Evolutionary conservation across 2,797 vertebrate species (phyloP), one percentile per base, ranked within the genome.

Genomic region (Schizopygopsis malacanthus): DNA sequence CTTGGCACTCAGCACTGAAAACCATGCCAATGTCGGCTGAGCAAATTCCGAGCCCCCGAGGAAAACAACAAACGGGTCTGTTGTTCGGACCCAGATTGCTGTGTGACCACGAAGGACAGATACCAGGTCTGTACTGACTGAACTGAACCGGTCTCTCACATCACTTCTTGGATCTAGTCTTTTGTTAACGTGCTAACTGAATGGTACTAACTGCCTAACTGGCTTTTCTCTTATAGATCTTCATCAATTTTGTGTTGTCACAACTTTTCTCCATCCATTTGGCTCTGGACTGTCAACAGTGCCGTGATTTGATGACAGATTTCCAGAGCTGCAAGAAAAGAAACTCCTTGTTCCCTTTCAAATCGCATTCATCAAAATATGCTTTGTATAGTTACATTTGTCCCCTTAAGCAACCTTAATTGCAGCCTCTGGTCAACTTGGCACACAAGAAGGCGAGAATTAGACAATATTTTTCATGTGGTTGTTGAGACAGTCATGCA

Each of bases 1-100:
- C 87, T 88, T 91, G 90, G 90, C 90, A 89, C 84, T 85, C 81
- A 81, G 81, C 69, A 20, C 78, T 73, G 71, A 83, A 85, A 86
- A 82, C 73, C 84, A 85, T 89, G 89, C 89, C 90, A 90, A 88
- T 79, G 90, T 91, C 89, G 89, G 89, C 89, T 89, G 89, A 91
- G 89, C 78, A 75, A 85, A 90, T 90, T 90, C 88, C 88, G 43
- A 88, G 87, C 87, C 87, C 86, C 88, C 77, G 43, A 85, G 82
- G 79, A 83, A 81, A 85, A 89, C 80, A 89, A 91, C 87, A 91
- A 91, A 87, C 61, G 80, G 86, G 70, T 81, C 90, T 90, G 88
- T 90, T 91, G 90, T 91, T 88, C 89, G 82, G 82, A 82, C 84
- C 82, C 72, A 72, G 86, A 89, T 86, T 59, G 67, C 85, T 70